Evolutionary conservation across 2,888 invertebrate genomes (phyloP).

Genomic region (Eudemis profundana): DNA sequence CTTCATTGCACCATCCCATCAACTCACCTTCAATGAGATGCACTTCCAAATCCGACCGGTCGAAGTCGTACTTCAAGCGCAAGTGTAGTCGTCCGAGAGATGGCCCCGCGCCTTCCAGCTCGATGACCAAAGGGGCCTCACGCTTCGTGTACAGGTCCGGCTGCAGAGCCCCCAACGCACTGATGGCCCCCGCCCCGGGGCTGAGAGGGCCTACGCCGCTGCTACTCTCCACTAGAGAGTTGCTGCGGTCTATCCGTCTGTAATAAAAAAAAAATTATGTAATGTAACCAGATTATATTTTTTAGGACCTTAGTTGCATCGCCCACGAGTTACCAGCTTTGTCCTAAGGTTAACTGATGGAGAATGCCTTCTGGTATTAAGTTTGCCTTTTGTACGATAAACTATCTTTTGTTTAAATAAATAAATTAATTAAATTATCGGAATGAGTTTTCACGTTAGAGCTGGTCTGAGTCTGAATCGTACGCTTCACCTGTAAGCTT

Average conservation of each 20-base stretch:
- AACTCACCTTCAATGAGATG: conserved; percentile 94
- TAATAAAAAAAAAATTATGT: conserved; percentile 42
- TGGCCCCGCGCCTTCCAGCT: conserved; percentile 86
- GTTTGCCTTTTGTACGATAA: too few relatives aligned
- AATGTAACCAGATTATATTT: too few relatives aligned
- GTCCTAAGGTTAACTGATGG: too few relatives aligned
- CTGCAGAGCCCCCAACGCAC: conserved; percentile 91
- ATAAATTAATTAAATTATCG: too few relatives aligned
- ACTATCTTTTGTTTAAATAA: too few relatives aligned
- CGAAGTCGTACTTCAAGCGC: conserved; percentile 94
- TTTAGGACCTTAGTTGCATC: too few relatives aligned
- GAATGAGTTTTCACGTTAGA: too few relatives aligned
- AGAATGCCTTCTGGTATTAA: too few relatives aligned
- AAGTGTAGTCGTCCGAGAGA: conserved; percentile 93
- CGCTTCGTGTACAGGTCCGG: conserved; percentile 94
- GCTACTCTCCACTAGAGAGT: conserved; percentile 80
- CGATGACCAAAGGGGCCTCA: conserved; percentile 91
- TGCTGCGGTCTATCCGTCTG: conserved; percentile 83
- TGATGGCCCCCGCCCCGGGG: conserved; percentile 72
- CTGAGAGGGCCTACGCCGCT: conserved; percentile 75
- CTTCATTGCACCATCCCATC: too few relatives aligned
- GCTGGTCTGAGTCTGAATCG: too few relatives aligned
- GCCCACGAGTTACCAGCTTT: too few relatives aligned
- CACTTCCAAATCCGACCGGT: conserved; percentile 95
- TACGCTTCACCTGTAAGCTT: too few relatives aligned